Conservation (phyloP, 2,113 vertebrate genomes). For the Nibea albiflora region DNA sequence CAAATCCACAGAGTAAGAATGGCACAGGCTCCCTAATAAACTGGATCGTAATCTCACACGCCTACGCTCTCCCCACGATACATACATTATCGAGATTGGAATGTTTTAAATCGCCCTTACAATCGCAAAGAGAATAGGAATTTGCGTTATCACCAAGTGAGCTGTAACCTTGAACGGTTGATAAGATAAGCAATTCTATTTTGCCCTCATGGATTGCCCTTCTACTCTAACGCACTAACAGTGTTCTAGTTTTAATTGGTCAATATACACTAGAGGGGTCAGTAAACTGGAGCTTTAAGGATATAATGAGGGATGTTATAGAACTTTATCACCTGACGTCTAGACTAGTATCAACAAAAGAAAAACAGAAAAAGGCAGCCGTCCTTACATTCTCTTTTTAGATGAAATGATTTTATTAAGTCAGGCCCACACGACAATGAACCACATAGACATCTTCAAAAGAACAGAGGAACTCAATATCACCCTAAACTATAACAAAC, state of each 20-base stretch:
- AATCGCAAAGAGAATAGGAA: slow-evolving; percentile 54
- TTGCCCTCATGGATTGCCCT: slow-evolving; percentile 23
- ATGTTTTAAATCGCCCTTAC: slow-evolving; percentile 41
- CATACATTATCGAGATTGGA: slow-evolving; percentile 75
- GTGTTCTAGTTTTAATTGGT: slow-evolving; percentile 48
- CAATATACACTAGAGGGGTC: neutral
- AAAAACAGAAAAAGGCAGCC: neutral
- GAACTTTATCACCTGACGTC: slow-evolving; percentile 3
- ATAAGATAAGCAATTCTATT: slow-evolving; percentile 39
- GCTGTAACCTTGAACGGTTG: slow-evolving; percentile 60
- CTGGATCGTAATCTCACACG: slow-evolving; percentile 64
- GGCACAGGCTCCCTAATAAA: slow-evolving; percentile 73
- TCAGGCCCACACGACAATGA: slow-evolving; percentile 3
- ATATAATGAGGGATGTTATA: slow-evolving; percentile 23
- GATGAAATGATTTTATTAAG: slow-evolving; percentile 33
- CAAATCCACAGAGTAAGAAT: slow-evolving; percentile 57
- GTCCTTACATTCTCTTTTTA: neutral
- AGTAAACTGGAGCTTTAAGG: slow-evolving; percentile 21
- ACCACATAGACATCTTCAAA: slow-evolving; percentile 34
- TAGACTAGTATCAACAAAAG: slow-evolving; percentile 14
- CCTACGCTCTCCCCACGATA: slow-evolving; percentile 48
- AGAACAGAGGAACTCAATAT: slow-evolving; percentile 1
- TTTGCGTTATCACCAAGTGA: slow-evolving; percentile 47
- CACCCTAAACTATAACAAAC: neutral
- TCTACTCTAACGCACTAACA: slow-evolving; percentile 18